Conservation (phyloP, 1,140 invertebrate species). For the Elymnias hypermnestra region DNA sequence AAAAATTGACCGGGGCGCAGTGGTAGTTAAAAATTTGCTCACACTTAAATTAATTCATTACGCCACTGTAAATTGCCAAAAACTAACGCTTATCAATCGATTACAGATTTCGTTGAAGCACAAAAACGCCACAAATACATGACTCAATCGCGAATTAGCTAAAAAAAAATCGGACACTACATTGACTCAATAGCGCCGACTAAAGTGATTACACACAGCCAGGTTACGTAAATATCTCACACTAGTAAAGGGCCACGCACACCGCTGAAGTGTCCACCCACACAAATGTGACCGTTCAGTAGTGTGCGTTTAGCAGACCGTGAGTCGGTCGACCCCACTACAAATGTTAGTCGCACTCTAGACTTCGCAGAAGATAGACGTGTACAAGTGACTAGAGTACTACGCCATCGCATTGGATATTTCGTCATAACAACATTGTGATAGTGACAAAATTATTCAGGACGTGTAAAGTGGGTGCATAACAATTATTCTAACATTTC, state of each 20-base stretch:
- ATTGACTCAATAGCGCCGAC: constrained; percentile 62
- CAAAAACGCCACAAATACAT: constrained; percentile 60
- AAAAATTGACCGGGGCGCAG: constrained; percentile 9
- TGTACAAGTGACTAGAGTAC: constrained; percentile 48
- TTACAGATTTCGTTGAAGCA: constrained; percentile 56
- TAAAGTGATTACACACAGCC: constrained; percentile 62
- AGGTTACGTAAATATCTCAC: constrained; percentile 67
- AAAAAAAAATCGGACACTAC: constrained; percentile 66
- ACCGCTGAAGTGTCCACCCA: constrained; percentile 27
- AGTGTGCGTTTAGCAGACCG: constrained; percentile 57
- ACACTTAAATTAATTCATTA: constrained; percentile 38
- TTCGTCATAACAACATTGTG: constrained; percentile 73
- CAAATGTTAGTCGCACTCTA: constrained; percentile 68
- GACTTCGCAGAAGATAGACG: constrained; percentile 49
- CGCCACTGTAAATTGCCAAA: constrained; percentile 38
- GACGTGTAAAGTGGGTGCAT: constrained; percentile 68
- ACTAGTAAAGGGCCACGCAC: constrained; percentile 35
- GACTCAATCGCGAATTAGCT: constrained; percentile 69
- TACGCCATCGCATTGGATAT: constrained; percentile 60
- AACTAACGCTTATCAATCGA: constrained; percentile 55
- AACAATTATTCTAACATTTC: constrained; percentile 45
- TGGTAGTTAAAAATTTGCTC: constrained; percentile 22
- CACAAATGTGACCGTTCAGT: constrained; percentile 22
- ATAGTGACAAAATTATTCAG: constrained; percentile 61
- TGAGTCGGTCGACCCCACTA: constrained; percentile 67